Evolutionary conservation across 2,888 invertebrate species (phyloP), one percentile per base, ranked within the genome.

Genomic region (Pheosia tremula): DNA sequence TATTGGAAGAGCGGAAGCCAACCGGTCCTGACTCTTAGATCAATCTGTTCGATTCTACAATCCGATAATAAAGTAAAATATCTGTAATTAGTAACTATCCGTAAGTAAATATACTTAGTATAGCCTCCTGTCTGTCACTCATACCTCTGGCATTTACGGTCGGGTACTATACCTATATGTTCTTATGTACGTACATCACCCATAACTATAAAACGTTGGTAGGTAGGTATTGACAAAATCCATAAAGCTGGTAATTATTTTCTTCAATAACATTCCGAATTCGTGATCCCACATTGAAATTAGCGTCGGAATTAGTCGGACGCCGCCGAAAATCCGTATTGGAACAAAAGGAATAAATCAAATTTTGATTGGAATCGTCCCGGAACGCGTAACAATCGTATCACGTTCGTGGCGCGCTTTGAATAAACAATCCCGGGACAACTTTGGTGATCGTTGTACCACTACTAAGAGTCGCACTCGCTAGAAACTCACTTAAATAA

Each of bases 351-450:
- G 81, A 80, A 85, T 85, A 87, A 87, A 87, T 87, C 87, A 86
- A 85, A 87, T 81, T 87, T 83, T 81, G 86, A 86, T 88, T 86
- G 84, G 82, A 79, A 77, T 80, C 77, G 76, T 72, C 76, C 74
- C 76, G 74, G 80, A 83, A 79, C 82, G 81, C 82, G 84, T 86
- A 85, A 87, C 87, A 87, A 87, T 87, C 81, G 82, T 77, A 82
- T 85, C 86, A 83, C 84, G 84, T 82, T 71, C 75, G 78, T 68
- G 74, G 77, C 79, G 81, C 83, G 85, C 79, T 80, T 79, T 87
- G 87, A 87, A 88, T 88, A 87, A 86, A 87, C 87, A 88, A 86
- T 82, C 77, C 76, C 61, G 69, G 79, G 74, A 77, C 79, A 74
- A 81, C 77, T 80, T 78, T 69, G 67, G 71, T 78, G 76, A 78